Percentiles rank a stretch among this genome's conserved stretches.
Evolutionary conservation across 2,888 invertebrate genomes (phyloP).

Genomic region (Gymnosoma rotundatum): DNA sequence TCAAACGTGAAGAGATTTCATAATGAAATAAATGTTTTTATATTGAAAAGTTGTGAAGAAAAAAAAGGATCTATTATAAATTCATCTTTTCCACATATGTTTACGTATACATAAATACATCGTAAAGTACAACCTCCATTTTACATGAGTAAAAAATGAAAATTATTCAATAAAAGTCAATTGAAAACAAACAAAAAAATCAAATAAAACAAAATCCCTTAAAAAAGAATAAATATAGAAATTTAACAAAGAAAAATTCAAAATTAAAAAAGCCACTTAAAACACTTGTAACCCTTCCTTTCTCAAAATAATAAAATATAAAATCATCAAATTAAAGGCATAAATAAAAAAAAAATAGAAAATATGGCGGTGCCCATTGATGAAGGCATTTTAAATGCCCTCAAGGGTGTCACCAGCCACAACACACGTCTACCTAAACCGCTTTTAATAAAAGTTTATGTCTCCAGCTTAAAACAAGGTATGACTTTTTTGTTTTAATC

Average conservation of each 20-base stretch:
- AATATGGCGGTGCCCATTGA: constrained; percentile 82
- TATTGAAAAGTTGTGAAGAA: not conserved
- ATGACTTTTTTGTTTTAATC: constrained; percentile 44
- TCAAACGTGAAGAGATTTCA: constrained; percentile 46
- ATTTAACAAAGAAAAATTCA: too few species aligned
- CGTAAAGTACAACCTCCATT: too few species aligned
- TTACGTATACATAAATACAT: not conserved
- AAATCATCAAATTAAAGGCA: constrained; percentile 2
- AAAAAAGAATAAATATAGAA: not conserved
- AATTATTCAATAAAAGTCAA: constrained; percentile 47
- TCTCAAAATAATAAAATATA: constrained; percentile 12
- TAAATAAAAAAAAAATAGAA: not conserved
- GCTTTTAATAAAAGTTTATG: constrained; percentile 82
- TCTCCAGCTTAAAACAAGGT: constrained; percentile 81
- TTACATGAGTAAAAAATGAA: constrained; percentile 3
- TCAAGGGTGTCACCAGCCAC: constrained; percentile 80
- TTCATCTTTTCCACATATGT: constrained; percentile 24
- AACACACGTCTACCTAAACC: constrained; percentile 82
- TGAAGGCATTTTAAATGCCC: constrained; percentile 81
- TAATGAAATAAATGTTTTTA: constrained; percentile 56
- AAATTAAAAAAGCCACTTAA: too few species aligned
- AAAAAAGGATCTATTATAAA: constrained; percentile 30
- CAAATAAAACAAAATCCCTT: constrained; percentile 7
- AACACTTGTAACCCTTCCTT: too few species aligned
- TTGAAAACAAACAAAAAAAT: constrained; percentile 26